Base-by-base conservation (phyloP, 1,140 invertebrate species). In the Papilio glaucus region DNA sequence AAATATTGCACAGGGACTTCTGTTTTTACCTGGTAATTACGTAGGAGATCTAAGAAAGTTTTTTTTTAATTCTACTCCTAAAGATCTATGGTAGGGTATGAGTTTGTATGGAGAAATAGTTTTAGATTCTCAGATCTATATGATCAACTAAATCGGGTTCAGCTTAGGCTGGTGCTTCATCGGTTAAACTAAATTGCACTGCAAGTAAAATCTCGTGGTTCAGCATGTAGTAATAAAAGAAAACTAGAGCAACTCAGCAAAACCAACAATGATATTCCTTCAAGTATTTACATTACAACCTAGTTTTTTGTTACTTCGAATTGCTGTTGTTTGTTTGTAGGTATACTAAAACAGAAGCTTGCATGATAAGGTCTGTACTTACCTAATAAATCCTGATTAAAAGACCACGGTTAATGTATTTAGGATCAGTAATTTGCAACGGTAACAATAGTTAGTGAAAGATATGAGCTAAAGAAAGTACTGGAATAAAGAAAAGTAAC, bases 341-440 rank as follows among this genome's bases (percentile, higher is more conserved):
- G 12, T 24, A 57, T 24, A 57, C 18, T 57, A 57, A 57, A 24
- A 10, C 21, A 26, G 18, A 57, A 4, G n/a, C 21, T 57, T 57
- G n/a, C n/a, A n/a, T n/a, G n/a, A 26, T 24, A 18, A 15, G 3
- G 12, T 18, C 49, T 4, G 49, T 24, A 57, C 21, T 57, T 57
- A 24, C 21, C 21, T 57, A 57, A 57, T 57, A 57, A 57, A 57
- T 57, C 49, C 24, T 57, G 49, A 57, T 57, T 57, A 57, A 24
- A 53, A 24, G 45, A 57, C 10, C 49, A 12, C 9, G 24, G 49
- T 57, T 57, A 57, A 26, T 26, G 49, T 57, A 57, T 15, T 57
- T 24, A 57, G 10, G 49, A 21, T 12, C 12, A 24, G 10, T 57
- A 57, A 33, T 33, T 3, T 33, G 29, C 6, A n/a, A 6, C 29